Evolutionary conservation across 2,888 invertebrate species (phyloP), one percentile per base, ranked within the genome.

Genomic region (Sarcophaga caerulescens): DNA sequence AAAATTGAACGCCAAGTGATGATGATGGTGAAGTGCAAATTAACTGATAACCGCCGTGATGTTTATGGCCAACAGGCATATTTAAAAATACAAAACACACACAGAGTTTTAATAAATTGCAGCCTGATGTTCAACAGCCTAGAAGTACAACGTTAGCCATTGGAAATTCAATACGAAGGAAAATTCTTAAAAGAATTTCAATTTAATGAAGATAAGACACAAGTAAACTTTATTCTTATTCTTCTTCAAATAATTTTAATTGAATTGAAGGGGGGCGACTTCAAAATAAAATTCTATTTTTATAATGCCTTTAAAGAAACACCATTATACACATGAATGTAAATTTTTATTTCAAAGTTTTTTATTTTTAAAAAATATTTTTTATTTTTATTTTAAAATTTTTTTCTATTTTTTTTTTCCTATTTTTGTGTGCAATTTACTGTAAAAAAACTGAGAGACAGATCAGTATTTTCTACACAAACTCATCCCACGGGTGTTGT

Each of bases 61-160:
- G 52, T 52, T 52, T 25, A 59, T 75, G 23, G 63, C 45, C 75
- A 12, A 1, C 5, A 35, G 62, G 68, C 62, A 47, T 4, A 21
- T 62, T 81, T 69, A 68, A 81, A 63, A 23, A 57, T 45, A 23
- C 69, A 75, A 81, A 75, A 81, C 81, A 81, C 57, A 60, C 60
- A 60, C 60, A 17, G 4, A 47, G 45, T 17, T 17, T 12, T 17
- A 45, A 35, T 35, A 35, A 52, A 52, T 5, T 52, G 23, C 21
- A 59, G 45, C 45, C 14, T 73, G 35, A 35, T n/a, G n/a, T 4
- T 25, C 23, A 25, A 23, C 19, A 45, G 68, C 47, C 35, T 35
- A 35, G 19, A 10, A 12, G 10, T 68, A 45, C 21, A 68, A 57
- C 52, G 17, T 23, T 35, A 25, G 14, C 44, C 57, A 62, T 68